Percentiles rank a stretch among this genome's conserved stretches.
phyloP scores from a whole-genome alignment of 2,797 vertebrate genomes.

The Ctenochaetus hawaiiensis region DNA sequence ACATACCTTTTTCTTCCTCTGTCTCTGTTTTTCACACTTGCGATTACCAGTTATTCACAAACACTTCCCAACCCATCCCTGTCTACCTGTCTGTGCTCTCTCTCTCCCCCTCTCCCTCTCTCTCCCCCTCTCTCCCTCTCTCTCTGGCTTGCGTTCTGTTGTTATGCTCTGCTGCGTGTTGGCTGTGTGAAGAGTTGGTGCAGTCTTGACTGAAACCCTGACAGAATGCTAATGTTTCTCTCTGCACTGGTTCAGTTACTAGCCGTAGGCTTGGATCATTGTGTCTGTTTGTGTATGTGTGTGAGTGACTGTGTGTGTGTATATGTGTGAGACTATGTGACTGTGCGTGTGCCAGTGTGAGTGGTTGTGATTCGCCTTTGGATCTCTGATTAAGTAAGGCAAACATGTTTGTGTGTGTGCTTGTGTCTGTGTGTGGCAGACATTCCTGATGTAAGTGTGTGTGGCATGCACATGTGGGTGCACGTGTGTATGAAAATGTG shows the following conservation, averaged over 20 bases:
- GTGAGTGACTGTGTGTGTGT: background rate
- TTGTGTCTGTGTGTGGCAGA: conserved; percentile 12
- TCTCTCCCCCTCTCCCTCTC: conserved; percentile 9
- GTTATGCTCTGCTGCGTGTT: conserved; percentile 80
- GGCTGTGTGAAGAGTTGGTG: conserved; percentile 76
- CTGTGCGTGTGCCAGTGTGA: background rate
- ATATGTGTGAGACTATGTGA: background rate
- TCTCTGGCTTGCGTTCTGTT: conserved; percentile 57
- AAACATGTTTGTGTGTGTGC: conserved; percentile 19
- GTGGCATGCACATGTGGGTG: background rate
- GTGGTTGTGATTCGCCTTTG: conserved; percentile 25
- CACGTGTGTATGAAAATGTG: conserved; percentile 23
- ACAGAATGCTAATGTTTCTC: conserved; percentile 82
- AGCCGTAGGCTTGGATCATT: conserved; percentile 23
- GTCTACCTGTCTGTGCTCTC: conserved; percentile 62
- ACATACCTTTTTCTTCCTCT: conserved; percentile 17
- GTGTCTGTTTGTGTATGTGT: conserved; percentile 12
- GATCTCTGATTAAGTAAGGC: conserved; percentile 9
- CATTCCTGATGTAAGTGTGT: conserved; percentile 6
- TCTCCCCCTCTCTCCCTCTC: conserved; percentile 24
- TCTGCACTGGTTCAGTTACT: conserved; percentile 63
- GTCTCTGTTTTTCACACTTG: conserved; percentile 46
- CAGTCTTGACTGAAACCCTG: conserved; percentile 77
- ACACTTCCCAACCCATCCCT: conserved; percentile 44
- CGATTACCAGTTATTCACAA: conserved; percentile 26